phyloP scores from a whole-genome alignment of 2,113 vertebrate species.

The Crotalus tigris region DNA sequence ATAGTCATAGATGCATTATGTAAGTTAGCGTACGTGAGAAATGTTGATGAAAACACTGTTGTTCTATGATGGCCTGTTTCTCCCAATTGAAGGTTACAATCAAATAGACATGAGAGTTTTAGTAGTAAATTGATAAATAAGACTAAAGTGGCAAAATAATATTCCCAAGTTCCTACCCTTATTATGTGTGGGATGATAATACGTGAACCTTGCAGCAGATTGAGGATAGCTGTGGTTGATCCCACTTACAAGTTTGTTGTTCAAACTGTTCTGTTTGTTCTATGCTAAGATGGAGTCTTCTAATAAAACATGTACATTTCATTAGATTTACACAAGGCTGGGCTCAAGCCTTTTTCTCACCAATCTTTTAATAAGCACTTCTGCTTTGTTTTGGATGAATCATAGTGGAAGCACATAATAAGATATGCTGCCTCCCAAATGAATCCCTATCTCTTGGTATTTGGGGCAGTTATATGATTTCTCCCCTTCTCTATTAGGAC shows the following conservation, averaged over 20 bases:
- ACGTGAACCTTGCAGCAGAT: background rate
- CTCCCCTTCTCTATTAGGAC: background rate
- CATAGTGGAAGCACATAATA: background rate
- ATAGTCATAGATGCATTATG: background rate
- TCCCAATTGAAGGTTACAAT: background rate
- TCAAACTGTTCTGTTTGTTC: background rate
- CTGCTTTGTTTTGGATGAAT: background rate
- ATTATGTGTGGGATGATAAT: background rate
- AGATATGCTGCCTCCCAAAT: background rate
- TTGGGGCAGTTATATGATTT: slow-evolving; percentile 3
- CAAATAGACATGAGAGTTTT: background rate
- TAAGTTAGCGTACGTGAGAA: background rate
- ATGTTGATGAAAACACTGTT: background rate
- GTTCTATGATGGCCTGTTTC: background rate
- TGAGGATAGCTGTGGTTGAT: background rate
- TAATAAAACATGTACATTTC: background rate
- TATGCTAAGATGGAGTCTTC: background rate
- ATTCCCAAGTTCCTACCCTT: background rate
- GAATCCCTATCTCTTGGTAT: background rate
- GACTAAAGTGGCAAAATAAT: background rate
- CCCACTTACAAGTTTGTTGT: background rate
- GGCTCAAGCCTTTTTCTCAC: background rate
- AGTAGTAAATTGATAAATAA: background rate
- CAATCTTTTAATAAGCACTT: background rate
- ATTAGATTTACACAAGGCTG: background rate